These are phyloP conservation scores for Diogma glabrata DNA, from an alignment of 2,888 invertebrate species.

Conservation along the genomic window DNA sequence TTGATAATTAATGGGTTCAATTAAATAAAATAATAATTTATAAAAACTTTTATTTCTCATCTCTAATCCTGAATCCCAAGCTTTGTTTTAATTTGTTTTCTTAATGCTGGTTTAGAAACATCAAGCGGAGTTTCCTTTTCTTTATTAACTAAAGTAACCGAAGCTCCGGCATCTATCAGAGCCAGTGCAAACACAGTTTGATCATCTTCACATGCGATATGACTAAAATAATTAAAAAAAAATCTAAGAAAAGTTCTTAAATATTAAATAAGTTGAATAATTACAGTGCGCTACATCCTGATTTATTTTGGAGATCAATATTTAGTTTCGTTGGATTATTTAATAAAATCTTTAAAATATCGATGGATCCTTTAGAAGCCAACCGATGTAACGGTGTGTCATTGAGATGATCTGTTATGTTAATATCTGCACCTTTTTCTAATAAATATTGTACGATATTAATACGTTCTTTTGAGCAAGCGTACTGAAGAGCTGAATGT, in stretches of 20 bases:
- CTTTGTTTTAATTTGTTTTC: conserved; percentile 10
- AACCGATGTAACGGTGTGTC: conserved; percentile 16
- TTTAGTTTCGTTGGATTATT: conserved; percentile 6
- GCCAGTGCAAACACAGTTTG: conserved; percentile 12
- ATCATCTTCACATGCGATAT: conserved; percentile 16
- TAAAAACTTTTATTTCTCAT: not conserved
- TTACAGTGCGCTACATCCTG: conserved; percentile 15
- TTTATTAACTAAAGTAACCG: conserved; percentile 13
- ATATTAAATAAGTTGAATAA: too few relatives aligned
- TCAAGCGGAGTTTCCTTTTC: conserved; percentile 14
- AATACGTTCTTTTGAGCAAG: conserved; percentile 15
- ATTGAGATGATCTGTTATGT: conserved; percentile 12
- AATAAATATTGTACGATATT: conserved; percentile 14
- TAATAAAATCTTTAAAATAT: conserved; percentile 13
- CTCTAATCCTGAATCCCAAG: not conserved
- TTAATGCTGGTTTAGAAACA: conserved; percentile 15
- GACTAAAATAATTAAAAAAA: conserved; percentile 2
- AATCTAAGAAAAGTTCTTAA: too few relatives aligned
- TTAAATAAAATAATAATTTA: conserved; percentile 5
- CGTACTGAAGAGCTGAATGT: conserved; percentile 15
- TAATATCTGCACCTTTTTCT: conserved; percentile 13
- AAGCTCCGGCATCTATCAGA: conserved; percentile 14
- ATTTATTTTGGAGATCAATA: conserved; percentile 12
- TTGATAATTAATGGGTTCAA: too few relatives aligned
- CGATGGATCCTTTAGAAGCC: conserved; percentile 12